Base-by-base conservation (phyloP, 2,797 vertebrate genomes). In the Gymnothorax reevesii region DNA sequence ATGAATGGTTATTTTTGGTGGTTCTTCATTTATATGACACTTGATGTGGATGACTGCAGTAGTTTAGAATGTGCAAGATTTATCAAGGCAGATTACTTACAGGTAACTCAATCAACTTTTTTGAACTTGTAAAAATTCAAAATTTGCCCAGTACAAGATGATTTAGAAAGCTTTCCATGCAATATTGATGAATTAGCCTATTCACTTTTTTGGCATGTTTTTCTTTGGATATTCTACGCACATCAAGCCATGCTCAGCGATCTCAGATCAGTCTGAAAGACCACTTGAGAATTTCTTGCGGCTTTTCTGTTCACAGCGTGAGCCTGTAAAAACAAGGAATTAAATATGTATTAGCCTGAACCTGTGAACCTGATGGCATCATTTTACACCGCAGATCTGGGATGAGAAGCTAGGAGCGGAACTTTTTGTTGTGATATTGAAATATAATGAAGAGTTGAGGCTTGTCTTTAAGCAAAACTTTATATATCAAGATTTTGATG, bases 381-480 rank as follows among this genome's bases (percentile, higher is more conserved):
- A 42, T 52, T 12, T 73, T 17, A 77, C 73, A 17, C 13, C 17
- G 15, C 20, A 0, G 3, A 13, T 15, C 73, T 17, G 42, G 52
- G 33, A 52, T 49, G 22, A 52, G 42, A 79, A 55, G 52, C 52
- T 52, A 80, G 77, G 49, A 80, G 77, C 77, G 9, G 8, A 55
- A 42, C 49, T 77, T 77, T 77, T 49, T 77, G 73, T 52, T 33
- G 17, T 42, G 20, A 77, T 77, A 2, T 77, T 52, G 52, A 77
- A 77, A 77, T 77, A 77, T 77, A 77, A 77, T 77, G 42, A 77
- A 33, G 69, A 73, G 42, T 49, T 42, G 33, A 77, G 42, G 73
- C 13, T 73, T 15, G 42, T 77, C 49, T 77, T 77, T 77, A 52
- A 77, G 20, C 13, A 77, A 25, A 9, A 59, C 9, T 59, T 9